A percentile compares a stretch with the other conserved stretches of the same genome.
These are phyloP conservation scores for Luscinia luscinia DNA, from an alignment of 2,797 vertebrate species.

Conservation along the genomic window DNA sequence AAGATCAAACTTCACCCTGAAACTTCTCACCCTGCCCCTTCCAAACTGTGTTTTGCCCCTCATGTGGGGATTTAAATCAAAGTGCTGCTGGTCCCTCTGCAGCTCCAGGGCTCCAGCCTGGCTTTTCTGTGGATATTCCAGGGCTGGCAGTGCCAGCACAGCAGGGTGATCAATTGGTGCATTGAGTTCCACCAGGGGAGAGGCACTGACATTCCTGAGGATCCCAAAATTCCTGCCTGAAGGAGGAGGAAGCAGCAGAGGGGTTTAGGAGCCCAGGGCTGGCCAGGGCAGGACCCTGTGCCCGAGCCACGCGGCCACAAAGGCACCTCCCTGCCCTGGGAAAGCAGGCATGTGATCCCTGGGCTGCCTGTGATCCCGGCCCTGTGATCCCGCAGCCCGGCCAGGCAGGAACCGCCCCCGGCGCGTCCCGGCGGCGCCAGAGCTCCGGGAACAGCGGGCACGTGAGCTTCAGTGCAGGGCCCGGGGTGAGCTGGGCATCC, in stretches of 20 bases:
- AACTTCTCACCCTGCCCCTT: not conserved
- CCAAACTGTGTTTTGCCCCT: not conserved
- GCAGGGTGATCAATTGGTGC: fast-evolving
- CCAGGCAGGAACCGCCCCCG: not conserved
- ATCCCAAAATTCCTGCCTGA: not conserved
- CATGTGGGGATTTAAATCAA: not conserved
- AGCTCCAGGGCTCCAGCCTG: not conserved
- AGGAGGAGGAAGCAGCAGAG: not conserved
- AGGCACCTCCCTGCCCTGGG: not conserved
- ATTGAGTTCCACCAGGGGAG: fast-evolving
- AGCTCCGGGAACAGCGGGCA: too few relatives aligned
- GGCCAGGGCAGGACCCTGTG: fast-evolving
- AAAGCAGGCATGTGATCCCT: slow-evolving; percentile 41
- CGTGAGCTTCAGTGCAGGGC: too few relatives aligned
- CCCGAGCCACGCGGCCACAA: not conserved
- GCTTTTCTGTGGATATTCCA: not conserved
- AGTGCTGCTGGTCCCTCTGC: too few relatives aligned
- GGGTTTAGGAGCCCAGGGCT: fast-evolving
- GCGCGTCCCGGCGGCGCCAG: not conserved
- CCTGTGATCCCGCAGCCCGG: not conserved
- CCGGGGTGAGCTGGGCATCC: too few relatives aligned
- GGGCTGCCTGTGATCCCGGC: not conserved
- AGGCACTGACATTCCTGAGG: fast-evolving
- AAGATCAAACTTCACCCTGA: not conserved
- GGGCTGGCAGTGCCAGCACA: not conserved